A percentile compares a stretch with the other conserved stretches of the same genome.
phyloP scores from a whole-genome alignment of 2,113 vertebrate species.

The Mirza zaza region DNA sequence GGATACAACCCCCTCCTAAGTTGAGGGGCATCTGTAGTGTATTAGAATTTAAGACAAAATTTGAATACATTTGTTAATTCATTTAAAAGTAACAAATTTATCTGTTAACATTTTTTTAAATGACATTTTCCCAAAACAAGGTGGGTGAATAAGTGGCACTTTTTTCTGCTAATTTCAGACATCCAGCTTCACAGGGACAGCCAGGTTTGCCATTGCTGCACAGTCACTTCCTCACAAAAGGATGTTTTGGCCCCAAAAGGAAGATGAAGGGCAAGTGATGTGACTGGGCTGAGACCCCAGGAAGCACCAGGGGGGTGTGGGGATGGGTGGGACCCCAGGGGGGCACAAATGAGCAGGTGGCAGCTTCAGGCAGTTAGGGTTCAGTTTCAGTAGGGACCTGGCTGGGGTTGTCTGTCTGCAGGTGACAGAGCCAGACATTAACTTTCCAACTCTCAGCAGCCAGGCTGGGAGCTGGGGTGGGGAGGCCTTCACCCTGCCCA shows the following conservation, averaged over 20 bases:
- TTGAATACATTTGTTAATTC: too few relatives aligned
- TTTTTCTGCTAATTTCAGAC: background rate
- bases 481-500: background rate
- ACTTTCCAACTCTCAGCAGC: background rate
- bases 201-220: background rate
- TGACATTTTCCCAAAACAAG: background rate
- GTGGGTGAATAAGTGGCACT: background rate
- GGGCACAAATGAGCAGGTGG: background rate
- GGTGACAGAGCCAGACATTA: background rate
- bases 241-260: background rate
- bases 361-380: background rate
- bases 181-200: background rate
- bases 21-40: too few relatives aligned
- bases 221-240: rapidly evolving
- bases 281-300: background rate
- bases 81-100: too few relatives aligned
- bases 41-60: too few relatives aligned
- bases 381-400: background rate
- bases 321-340: background rate
- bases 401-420: too few relatives aligned
- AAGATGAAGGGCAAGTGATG: background rate
- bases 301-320: background rate
- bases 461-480: background rate
- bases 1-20: too few relatives aligned
- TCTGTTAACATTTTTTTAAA: too few relatives aligned